phyloP scores from a whole-genome alignment of 2,888 invertebrate species.

The Leptogaster cylindrica region DNA sequence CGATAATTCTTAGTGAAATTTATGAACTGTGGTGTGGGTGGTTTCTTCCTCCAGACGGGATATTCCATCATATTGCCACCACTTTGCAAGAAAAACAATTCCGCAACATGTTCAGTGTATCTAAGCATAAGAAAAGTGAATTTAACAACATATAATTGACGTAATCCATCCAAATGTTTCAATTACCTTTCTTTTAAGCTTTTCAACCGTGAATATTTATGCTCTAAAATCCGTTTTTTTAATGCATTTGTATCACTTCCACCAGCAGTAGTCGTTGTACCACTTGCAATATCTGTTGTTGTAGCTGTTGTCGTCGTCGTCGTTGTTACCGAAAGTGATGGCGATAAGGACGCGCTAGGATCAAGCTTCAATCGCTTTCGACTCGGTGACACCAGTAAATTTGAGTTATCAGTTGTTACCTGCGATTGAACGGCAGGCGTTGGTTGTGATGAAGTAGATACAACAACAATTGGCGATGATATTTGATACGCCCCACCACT shows the following conservation, averaged over 20 bases:
- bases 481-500: not conserved
- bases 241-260: conserved; percentile 63
- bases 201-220: conserved; percentile 73
- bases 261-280: conserved; percentile 14
- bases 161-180: not conserved
- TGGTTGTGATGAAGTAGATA: conserved; percentile 1
- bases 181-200: conserved; percentile 71
- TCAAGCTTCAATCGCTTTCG: conserved; percentile 48
- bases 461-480: not conserved
- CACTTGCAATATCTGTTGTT: too few relatives aligned
- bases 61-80: conserved; percentile 90
- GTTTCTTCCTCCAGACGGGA: conserved; percentile 81
- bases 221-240: conserved; percentile 73
- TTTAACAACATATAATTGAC: not conserved
- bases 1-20: conserved; percentile 77
- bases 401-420: conserved; percentile 36
- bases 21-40: conserved; percentile 75
- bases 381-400: not conserved
- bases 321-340: conserved; percentile 17
- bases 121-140: conserved; percentile 55
- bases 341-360: too few relatives aligned
- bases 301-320: too few relatives aligned
- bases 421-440: not conserved
- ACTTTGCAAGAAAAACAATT: conserved; percentile 85
- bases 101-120: conserved; percentile 79